These are phyloP conservation scores for Megalurothrips usitatus DNA, from an alignment of 2,888 invertebrate species.

Conservation along the genomic window DNA sequence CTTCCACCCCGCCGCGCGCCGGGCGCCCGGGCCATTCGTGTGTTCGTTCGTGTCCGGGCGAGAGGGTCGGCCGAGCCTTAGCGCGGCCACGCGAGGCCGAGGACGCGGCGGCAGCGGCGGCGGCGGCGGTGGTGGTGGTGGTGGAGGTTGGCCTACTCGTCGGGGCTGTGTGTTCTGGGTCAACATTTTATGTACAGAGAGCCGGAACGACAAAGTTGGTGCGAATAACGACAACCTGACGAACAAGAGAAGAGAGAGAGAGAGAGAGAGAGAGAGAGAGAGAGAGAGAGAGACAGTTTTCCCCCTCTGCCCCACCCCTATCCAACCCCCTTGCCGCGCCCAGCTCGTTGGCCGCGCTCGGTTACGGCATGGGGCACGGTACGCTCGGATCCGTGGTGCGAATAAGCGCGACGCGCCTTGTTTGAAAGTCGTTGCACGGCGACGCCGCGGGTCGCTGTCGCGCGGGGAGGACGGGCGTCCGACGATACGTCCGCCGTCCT, in stretches of 20 bases:
- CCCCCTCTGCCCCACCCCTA: too few species aligned
- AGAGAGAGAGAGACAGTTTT: not conserved
- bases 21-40: not conserved
- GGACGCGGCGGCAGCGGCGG: not conserved
- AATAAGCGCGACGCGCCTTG: not conserved
- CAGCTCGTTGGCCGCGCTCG: too few species aligned
- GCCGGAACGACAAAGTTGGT: slow-evolving; percentile 22
- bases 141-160: slow-evolving; percentile 19
- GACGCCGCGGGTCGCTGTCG: too few species aligned
- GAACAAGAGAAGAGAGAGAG: not conserved
- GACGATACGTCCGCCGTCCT: too few species aligned
- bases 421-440: not conserved
- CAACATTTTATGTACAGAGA: slow-evolving; percentile 25
- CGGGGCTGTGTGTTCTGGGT: slow-evolving; percentile 22
- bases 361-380: too few species aligned
- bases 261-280: too few species aligned
- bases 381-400: not conserved
- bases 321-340: too few species aligned
- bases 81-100: not conserved
- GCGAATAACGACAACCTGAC: slow-evolving; percentile 24
- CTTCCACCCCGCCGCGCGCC: too few species aligned
- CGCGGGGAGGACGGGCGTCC: too few species aligned
- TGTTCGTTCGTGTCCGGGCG: not conserved
- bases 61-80: not conserved
- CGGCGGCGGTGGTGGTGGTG: not conserved